phyloP scores from a whole-genome alignment of 2,113 vertebrate genomes.

The Leptodactylus fuscus region DNA sequence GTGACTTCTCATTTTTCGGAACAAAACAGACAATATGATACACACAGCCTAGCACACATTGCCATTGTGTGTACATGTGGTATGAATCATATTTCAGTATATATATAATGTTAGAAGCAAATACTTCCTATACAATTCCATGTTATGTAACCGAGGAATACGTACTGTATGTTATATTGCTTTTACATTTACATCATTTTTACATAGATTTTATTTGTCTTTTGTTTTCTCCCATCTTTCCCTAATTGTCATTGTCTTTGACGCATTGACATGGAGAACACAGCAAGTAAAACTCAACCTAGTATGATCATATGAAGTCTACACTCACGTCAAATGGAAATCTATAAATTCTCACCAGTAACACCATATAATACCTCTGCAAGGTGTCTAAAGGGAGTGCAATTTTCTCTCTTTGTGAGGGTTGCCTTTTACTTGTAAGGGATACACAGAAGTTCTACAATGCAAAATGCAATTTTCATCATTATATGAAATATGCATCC shows the following conservation, averaged over 20 bases:
- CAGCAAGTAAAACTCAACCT: not conserved
- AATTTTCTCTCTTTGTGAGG: not conserved
- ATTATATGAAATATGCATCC: not conserved
- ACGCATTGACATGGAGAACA: no score
- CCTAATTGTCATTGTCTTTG: not conserved
- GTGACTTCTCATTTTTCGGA: slow-evolving; percentile 39
- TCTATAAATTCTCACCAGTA: not conserved
- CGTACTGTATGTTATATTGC: no score
- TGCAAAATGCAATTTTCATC: not conserved
- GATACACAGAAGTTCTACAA: not conserved
- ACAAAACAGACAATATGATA: slow-evolving; percentile 37
- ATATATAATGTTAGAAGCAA: no score
- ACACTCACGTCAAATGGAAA: not conserved
- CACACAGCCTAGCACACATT: slow-evolving; percentile 35
- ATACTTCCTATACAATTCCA: no score
- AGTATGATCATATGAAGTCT: not conserved
- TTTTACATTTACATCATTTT: no score
- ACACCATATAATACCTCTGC: not conserved
- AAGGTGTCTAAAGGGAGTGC: not conserved
- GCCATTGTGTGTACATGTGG: slow-evolving; percentile 46
- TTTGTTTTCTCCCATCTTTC: not conserved
- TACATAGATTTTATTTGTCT: no score
- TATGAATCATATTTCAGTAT: slow-evolving; percentile 40
- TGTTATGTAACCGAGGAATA: no score
- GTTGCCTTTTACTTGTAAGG: not conserved